These are phyloP conservation scores for Capitella teleta DNA, from an alignment of 1,140 invertebrate species.

Conservation along the genomic window DNA sequence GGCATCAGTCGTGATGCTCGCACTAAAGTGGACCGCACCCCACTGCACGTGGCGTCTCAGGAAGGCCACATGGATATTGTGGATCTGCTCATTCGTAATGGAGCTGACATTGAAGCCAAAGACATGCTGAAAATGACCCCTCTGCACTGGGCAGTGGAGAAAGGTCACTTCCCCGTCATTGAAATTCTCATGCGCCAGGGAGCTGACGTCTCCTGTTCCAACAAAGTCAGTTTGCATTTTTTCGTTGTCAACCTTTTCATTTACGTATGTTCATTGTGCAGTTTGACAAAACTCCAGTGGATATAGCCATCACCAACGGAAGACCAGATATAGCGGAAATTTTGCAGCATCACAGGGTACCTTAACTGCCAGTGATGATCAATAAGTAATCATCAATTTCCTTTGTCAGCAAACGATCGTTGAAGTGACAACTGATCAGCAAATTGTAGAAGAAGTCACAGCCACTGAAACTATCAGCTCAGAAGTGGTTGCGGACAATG, in stretches of 20 bases:
- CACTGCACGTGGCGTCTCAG: slow-evolving; percentile 74
- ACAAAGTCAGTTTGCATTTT: slow-evolving; percentile 47
- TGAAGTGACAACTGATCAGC: slow-evolving; percentile 1
- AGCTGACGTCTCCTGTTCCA: slow-evolving; percentile 54
- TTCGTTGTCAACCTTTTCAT: background rate
- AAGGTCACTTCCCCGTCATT: slow-evolving; percentile 60
- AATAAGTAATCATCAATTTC: slow-evolving; percentile 64
- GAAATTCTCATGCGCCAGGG: slow-evolving; percentile 59
- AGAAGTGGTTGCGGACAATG: background rate
- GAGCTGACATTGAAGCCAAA: slow-evolving; percentile 62
- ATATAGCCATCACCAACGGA: slow-evolving; percentile 58
- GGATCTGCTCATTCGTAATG: slow-evolving; percentile 61
- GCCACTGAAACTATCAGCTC: background rate
- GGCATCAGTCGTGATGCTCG: slow-evolving; percentile 76
- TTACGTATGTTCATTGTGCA: too few relatives aligned
- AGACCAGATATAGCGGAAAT: slow-evolving; percentile 53
- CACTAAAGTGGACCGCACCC: slow-evolving; percentile 85
- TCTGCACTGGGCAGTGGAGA: slow-evolving; percentile 85
- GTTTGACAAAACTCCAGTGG: slow-evolving; percentile 72
- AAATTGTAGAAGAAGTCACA: slow-evolving; percentile 5
- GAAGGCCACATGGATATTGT: slow-evolving; percentile 72
- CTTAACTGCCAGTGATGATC: slow-evolving; percentile 3
- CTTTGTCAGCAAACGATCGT: slow-evolving; percentile 43
- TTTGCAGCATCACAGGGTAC: slow-evolving; percentile 33
- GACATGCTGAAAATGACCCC: slow-evolving; percentile 91